Base-by-base conservation (phyloP, 2,888 invertebrate species). In the Hyalella azteca region DNA sequence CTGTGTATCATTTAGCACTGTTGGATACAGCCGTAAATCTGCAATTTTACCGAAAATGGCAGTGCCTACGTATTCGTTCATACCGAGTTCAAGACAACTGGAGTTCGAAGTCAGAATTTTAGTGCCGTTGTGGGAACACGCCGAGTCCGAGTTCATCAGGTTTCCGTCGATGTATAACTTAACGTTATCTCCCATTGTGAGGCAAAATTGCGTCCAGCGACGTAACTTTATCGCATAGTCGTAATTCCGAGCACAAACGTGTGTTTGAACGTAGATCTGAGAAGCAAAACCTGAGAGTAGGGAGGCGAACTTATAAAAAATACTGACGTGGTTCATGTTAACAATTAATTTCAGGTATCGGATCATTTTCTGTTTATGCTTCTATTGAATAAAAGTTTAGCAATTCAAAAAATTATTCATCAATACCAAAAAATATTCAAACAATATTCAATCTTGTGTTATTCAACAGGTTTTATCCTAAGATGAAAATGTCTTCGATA, bases 141-240 rank as follows among this genome's bases (percentile, higher is more conserved):
- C 22, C 0, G 41, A 41, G 26, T 75, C 75, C 29, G 75, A n/a
- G n/a, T 11, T 11, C 5, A 75, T 32, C 0, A 26, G 13, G 26
- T 32, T 7, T 5, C 75, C 75, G 19, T 75, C 45, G n/a, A 13
- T 26, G 75, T 39, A 75, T 4, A 75, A 26, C 1, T 40, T 45
- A 4, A 75, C 19, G 45, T 22, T 26, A 26, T 75, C 41, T 26
- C 36, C 36, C 75, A 75, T 41, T 29, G 26, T 29, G 15, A 75
- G 26, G 40, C 75, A 75, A 29, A 75, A 40, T 13, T 75, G 75
- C 5, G 29, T 75, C 75, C 75, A 75, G 7, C 45, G 75, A 11
- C 75, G 45, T 22, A 66, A 36, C 19, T 66, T 66, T 3, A 66
- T 36, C 36, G 19, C 36, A 66, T 66, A 66, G 29, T 36, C 39